A percentile compares a stretch with the other conserved stretches of the same genome.
Evolutionary conservation across 2,113 vertebrate species (phyloP).

Genomic region (Lichenostomus cassidix): DNA sequence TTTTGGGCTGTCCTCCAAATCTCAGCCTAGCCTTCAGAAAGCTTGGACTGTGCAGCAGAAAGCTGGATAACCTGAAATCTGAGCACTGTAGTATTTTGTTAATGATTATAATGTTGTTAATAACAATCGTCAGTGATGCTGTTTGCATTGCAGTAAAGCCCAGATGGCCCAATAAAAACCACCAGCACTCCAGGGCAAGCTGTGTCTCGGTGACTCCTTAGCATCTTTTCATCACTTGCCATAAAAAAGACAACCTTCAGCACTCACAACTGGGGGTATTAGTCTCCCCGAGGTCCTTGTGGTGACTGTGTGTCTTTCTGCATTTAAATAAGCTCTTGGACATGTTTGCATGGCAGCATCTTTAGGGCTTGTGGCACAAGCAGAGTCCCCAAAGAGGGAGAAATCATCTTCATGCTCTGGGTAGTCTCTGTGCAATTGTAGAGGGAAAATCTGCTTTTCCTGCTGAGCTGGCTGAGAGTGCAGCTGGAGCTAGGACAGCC

Average conservation of each 20-base stretch:
- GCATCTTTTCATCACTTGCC: neutral
- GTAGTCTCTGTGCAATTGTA: neutral
- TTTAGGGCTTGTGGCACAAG: neutral
- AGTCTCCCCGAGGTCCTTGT: neutral
- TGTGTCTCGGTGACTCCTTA: neutral
- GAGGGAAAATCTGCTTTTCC: neutral
- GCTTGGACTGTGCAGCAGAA: neutral
- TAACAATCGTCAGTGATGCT: neutral
- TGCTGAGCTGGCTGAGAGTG: neutral
- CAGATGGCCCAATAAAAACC: constrained; percentile 57
- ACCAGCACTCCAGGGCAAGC: neutral
- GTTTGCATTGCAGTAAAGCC: constrained; percentile 44
- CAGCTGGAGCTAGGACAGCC: neutral
- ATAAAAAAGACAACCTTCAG: neutral
- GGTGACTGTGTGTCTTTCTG: neutral
- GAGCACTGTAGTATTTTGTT: neutral
- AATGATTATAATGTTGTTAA: constrained; percentile 46
- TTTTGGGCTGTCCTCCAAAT: neutral
- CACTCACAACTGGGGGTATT: neutral
- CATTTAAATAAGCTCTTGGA: neutral
- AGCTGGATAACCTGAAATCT: neutral
- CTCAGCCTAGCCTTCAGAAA: neutral
- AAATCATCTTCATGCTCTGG: neutral
- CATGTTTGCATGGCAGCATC: neutral
- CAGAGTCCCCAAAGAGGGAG: neutral